Conservation (phyloP, 2,797 vertebrate species). For the Pseudochirops cupreus region DNA sequence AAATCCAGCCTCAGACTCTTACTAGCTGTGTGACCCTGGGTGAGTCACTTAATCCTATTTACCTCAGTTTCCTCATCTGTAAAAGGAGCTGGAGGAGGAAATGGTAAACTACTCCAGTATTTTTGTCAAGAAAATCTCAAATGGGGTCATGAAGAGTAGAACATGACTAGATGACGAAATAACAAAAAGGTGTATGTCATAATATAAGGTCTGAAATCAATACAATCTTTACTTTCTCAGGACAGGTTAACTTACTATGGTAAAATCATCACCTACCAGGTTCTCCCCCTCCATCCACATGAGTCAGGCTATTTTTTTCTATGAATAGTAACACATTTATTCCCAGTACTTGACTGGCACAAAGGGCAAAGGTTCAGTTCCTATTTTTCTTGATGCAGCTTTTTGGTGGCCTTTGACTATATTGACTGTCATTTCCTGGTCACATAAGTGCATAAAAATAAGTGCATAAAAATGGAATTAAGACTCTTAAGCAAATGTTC, state of each 20-base stretch:
- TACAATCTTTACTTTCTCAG: neutral
- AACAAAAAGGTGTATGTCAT: neutral
- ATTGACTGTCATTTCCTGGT: neutral
- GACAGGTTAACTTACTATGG: neutral
- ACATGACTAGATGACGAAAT: neutral
- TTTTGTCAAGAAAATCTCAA: neutral
- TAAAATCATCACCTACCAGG: neutral
- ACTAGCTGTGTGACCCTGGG: neutral
- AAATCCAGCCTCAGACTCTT: neutral
- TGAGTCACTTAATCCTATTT: neutral
- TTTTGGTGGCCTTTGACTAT: neutral
- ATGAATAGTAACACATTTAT: neutral
- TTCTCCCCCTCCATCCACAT: neutral
- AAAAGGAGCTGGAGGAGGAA: neutral
- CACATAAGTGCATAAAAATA: neutral
- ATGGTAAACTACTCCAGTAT: neutral
- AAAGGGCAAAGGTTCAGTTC: neutral
- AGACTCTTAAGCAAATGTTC: neutral
- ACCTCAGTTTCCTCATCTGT: neutral
- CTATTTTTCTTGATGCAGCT: neutral
- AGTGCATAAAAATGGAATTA: neutral
- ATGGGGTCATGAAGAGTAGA: neutral
- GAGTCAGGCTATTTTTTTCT: neutral
- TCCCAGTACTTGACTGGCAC: neutral
- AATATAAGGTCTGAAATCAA: neutral